Evolutionary conservation across 2,113 vertebrate species (phyloP).

Genomic region (Alexandromys fortis): DNA sequence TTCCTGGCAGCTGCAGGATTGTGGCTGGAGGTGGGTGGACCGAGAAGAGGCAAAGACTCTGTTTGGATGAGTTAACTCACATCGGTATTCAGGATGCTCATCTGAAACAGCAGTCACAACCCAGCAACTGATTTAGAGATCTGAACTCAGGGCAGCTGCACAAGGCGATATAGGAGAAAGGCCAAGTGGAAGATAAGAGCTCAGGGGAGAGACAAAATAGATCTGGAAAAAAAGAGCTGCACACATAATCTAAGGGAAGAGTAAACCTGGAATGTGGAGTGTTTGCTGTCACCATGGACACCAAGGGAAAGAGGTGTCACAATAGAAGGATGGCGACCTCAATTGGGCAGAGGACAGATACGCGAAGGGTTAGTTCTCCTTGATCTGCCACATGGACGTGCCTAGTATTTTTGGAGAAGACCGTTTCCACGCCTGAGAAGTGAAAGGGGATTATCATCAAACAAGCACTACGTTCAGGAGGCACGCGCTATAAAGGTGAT

Average conservation of each 20-base stretch:
- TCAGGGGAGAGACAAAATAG: background rate
- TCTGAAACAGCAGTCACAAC: background rate
- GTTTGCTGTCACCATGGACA: too few relatives aligned
- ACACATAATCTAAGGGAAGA: background rate
- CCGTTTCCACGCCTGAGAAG: background rate
- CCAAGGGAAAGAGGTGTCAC: background rate
- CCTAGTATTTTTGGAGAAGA: background rate
- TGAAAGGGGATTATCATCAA: background rate
- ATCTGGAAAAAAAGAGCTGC: background rate
- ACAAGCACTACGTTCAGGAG: background rate
- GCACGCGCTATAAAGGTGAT: background rate
- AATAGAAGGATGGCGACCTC: too few relatives aligned
- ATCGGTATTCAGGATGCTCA: background rate
- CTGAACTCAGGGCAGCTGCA: background rate
- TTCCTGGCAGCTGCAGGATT: background rate
- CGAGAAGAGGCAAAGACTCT: background rate
- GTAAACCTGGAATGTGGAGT: background rate
- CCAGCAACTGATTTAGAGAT: background rate
- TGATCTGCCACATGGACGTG: background rate
- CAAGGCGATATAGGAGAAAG: background rate
- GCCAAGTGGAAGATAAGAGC: background rate
- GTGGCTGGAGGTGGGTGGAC: background rate
- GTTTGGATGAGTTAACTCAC: background rate
- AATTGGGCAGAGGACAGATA: background rate
- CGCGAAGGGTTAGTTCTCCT: background rate